Percentiles rank a stretch among this genome's conserved stretches.
Conservation (phyloP, 2,113 vertebrate genomes). For the Sigmodon hispidus region DNA sequence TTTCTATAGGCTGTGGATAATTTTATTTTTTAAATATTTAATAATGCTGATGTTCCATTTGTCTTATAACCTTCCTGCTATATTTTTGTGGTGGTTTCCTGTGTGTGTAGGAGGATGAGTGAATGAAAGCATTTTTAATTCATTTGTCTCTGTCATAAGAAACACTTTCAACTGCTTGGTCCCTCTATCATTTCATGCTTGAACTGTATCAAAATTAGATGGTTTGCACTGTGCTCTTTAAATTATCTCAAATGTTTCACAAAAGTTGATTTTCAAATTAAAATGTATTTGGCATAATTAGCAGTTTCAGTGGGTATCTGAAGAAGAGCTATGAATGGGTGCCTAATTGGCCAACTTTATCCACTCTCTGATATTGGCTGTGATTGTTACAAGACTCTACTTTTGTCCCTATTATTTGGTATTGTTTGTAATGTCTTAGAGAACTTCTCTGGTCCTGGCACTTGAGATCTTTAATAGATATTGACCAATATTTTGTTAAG, state of each 20-base stretch:
- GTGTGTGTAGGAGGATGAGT: background rate
- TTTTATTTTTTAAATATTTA: slow-evolving; percentile 39
- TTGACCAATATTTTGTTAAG: slow-evolving; percentile 36
- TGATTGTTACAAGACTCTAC: slow-evolving; percentile 28
- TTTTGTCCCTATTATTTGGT: slow-evolving; percentile 1
- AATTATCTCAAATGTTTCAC: slow-evolving; percentile 45
- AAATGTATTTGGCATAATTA: slow-evolving; percentile 56
- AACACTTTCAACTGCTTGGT: background rate
- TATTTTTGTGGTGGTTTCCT: background rate
- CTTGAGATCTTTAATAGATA: slow-evolving; percentile 45
- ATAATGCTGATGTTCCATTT: background rate
- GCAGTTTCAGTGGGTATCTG: slow-evolving; percentile 32
- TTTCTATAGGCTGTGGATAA: background rate
- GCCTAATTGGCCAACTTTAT: slow-evolving; percentile 8
- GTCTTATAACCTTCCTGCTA: background rate
- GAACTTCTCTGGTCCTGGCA: background rate
- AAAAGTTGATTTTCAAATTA: slow-evolving; percentile 59
- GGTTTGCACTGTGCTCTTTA: slow-evolving; percentile 24
- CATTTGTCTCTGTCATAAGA: background rate
- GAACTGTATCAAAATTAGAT: slow-evolving; percentile 5
- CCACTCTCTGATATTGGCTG: background rate
- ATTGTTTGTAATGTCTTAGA: background rate
- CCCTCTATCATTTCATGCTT: background rate
- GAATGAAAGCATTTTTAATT: background rate
- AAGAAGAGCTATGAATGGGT: slow-evolving; percentile 10